A percentile compares a stretch with the other conserved stretches of the same genome.
These are phyloP conservation scores for Trachelipus rathkii DNA, from an alignment of 1,140 invertebrate species.

Conservation along the genomic window DNA sequence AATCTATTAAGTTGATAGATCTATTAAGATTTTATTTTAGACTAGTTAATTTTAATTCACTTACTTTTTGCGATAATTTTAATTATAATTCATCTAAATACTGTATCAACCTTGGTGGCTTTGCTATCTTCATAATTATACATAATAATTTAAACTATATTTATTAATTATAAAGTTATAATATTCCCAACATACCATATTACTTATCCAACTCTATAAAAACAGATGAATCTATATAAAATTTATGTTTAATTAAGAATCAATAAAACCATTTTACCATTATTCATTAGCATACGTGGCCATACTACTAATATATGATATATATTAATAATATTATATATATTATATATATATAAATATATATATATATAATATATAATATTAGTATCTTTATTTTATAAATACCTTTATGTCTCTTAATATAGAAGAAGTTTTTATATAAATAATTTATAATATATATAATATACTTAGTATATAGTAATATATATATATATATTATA, in stretches of 20 bases:
- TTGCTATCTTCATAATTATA: neutral
- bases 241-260: neutral
- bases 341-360: neutral
- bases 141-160: neutral
- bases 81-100: neutral
- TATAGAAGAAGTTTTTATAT: no score
- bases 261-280: constrained; percentile 2
- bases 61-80: neutral
- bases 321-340: neutral
- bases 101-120: neutral
- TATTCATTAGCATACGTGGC: no score
- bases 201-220: neutral
- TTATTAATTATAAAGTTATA: neutral
- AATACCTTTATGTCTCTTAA: no score
- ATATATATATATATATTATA: neutral
- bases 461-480: neutral
- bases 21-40: no score
- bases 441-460: no score
- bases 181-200: no score
- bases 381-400: no score
- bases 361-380: neutral
- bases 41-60: neutral
- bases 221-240: neutral
- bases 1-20: no score
- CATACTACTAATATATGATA: neutral